Evolutionary conservation across 2,888 invertebrate genomes (phyloP).

Genomic region (Lutraria lutraria): DNA sequence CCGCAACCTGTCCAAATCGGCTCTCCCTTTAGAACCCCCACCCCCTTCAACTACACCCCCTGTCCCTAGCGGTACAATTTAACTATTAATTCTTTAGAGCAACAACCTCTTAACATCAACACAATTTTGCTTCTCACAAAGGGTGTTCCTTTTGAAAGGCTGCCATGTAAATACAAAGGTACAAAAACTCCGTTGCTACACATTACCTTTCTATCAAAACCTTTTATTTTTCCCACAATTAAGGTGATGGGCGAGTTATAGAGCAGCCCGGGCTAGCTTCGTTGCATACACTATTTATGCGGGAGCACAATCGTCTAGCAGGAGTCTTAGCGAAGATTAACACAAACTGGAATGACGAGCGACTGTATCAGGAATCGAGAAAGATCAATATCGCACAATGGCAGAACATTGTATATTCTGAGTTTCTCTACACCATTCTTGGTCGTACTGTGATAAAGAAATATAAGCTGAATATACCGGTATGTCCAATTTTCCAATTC

Average conservation of each 20-base stretch:
- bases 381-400: slow-evolving; percentile 86
- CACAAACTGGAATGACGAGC: slow-evolving; percentile 63
- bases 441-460: slow-evolving; percentile 10
- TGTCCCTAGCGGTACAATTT: no score
- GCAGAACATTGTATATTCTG: slow-evolving; percentile 80
- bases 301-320: slow-evolving; percentile 70
- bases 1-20: no score
- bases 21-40: no score
- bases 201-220: no score
- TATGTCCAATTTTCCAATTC: background rate
- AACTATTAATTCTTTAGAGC: no score
- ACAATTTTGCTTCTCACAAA: no score
- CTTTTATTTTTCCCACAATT: background rate
- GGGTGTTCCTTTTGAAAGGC: no score
- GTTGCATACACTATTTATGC: slow-evolving; percentile 65
- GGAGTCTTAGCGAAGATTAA: slow-evolving; percentile 52
- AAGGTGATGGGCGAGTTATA: slow-evolving; percentile 71
- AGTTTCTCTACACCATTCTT: slow-evolving; percentile 76
- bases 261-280: slow-evolving; percentile 70
- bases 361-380: slow-evolving; percentile 90
- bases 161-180: no score
- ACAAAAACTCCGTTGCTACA: no score
- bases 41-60: no score
- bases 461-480: slow-evolving; percentile 3
- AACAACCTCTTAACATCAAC: no score